Base-by-base conservation (phyloP, 2,113 vertebrate species). In the Gambusia holbrooki region DNA sequence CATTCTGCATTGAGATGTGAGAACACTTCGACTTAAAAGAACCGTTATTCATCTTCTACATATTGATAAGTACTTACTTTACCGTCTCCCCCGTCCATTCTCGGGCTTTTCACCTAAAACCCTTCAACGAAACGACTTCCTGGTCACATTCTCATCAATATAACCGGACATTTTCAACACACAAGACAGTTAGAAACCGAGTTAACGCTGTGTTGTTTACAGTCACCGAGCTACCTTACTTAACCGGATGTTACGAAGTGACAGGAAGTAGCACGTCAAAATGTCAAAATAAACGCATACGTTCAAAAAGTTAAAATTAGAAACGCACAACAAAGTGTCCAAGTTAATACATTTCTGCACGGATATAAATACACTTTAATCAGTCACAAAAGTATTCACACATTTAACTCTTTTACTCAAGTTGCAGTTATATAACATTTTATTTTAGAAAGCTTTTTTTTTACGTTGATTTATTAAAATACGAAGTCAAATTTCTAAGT, bases 261-360 rank as follows among this genome's bases (percentile, higher is more conserved):
- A 66, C 62, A 6, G 0, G 17, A 5, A 22, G 14, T 1, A 3
- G n/a, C 32, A 1, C 0, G 45, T 62, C 0, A 32, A 27, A 2
- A 2, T 48, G 75, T 90, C 81, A 86, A 64, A 82, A 87, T 87
- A 86, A 82, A 84, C 70, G 77, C 32, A 42, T 0, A 42, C 28
- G 27, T 1, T 0, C 3, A 5, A 28, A 15, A 5, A 17, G 2
- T 1, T 27, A 28, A 1, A 65, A 32, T 4, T 28, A 28, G 1
- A 9, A 30, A 29, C 10, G 48, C 28, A 8, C 14, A 0, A 29
- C 45, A 28, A 15, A 51, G 51, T 75, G 33, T 54, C 27, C 40
- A 30, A 45, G 4, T 17, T 13, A 45, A 29, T 8, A 27, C 6
- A 14, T 45, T 51, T 48, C 3, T 25, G 6, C 10, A 9, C 14